Conservation (phyloP, 2,113 vertebrate genomes). For the Rhabdomys dilectus region DNA sequence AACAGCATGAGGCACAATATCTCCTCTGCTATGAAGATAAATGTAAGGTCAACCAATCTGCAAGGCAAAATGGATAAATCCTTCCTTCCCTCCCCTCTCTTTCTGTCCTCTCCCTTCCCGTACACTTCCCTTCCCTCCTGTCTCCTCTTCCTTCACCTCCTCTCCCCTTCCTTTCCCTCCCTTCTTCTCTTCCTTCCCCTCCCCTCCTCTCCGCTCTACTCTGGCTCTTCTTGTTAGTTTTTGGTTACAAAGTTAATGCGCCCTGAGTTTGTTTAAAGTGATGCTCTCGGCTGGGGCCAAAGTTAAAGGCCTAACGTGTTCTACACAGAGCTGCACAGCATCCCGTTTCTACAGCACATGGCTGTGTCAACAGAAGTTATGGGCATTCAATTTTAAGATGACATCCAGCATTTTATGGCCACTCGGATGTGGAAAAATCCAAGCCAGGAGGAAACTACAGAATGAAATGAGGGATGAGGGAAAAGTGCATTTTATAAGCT, state of each 20-base stretch:
- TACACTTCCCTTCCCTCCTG: fast-evolving
- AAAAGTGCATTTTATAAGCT: background rate
- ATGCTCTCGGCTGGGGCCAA: background rate
- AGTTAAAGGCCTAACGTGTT: background rate
- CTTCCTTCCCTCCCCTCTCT: too few species aligned
- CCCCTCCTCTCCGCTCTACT: background rate
- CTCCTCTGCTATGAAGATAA: too few species aligned
- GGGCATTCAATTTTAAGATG: background rate
- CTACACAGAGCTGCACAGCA: background rate
- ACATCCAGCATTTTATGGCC: slow-evolving; percentile 13
- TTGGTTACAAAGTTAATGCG: background rate
- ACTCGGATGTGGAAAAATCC: background rate
- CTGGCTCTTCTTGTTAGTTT: background rate
- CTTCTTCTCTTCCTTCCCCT: background rate
- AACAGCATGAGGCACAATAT: fast-evolving
- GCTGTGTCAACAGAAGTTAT: slow-evolving; percentile 14
- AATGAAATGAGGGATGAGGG: slow-evolving; percentile 8
- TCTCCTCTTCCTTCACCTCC: background rate
- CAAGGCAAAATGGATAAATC: background rate
- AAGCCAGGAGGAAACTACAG: background rate
- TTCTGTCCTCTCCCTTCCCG: too few species aligned
- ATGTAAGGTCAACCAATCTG: background rate
- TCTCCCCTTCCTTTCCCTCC: fast-evolving
- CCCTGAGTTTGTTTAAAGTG: background rate
- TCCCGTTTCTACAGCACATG: background rate